Evolutionary conservation across 2,888 invertebrate species (phyloP), one percentile per base, ranked within the genome.

Genomic region (Pogonocherus hispidulus): DNA sequence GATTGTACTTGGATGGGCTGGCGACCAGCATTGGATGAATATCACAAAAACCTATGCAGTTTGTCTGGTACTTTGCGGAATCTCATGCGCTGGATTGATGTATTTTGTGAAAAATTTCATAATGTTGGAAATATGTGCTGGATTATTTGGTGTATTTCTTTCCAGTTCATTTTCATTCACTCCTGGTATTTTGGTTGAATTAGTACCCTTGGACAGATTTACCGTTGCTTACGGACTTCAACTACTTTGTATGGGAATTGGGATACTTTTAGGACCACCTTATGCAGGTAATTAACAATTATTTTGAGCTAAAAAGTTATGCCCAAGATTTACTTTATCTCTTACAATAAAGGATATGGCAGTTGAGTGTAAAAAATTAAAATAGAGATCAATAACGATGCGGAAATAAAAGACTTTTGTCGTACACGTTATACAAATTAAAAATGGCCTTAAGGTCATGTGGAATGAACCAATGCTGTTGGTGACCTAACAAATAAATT

Each of bases 131-230:
- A 71, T 83, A 9, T 80, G 81, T 19, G 84, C 87, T 19, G 90
- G 91, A 0, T 86, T 92, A 0, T 98, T 96, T 86, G 98, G 98
- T 5, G 88, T 97, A 72, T 93, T 95, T 76, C 95, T 98, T 82
- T 95, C 96, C 52, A 97, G 96, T 75, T 95, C 93, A 67, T 98
- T 96, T 85, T 94, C 96, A 0, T 94, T 97, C 77, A 96, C 96
- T 0, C 96, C 97, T 0, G 94, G 95, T 80, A 92, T 98, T 78
- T 87, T 97, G 73, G 95, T 97, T 49, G 93, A 95, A 81, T 86
- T 97, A 79, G 93, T 97, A 41, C 95, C 96, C 6, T 86, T 98
- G 83, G 96, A 97, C 82, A 91, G 94, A 75, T 97, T 98, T 83
- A 96, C 97, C 3, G 92, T 93, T 64, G 97, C 97, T 14, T 98